Evolutionary conservation across 2,113 vertebrate species (phyloP).

Genomic region (Paralichthys olivaceus): DNA sequence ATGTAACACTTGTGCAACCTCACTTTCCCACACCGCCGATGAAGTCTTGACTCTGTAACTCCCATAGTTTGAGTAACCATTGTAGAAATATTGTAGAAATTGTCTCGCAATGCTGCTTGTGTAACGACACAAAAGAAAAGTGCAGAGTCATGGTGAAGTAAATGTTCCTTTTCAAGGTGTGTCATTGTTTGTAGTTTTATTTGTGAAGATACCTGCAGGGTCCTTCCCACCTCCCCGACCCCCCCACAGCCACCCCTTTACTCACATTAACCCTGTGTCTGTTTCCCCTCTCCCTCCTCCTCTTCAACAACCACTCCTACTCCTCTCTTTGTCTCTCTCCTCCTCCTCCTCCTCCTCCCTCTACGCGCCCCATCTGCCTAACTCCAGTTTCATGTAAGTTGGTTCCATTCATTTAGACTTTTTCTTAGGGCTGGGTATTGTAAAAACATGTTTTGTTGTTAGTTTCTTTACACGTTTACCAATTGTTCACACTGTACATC

Average conservation of each 20-base stretch:
- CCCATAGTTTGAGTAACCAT: background rate
- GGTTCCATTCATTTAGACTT: slow-evolving; percentile 83
- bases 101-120: background rate
- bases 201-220: slow-evolving; percentile 35
- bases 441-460: slow-evolving; percentile 12
- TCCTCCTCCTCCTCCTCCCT: slow-evolving; percentile 86
- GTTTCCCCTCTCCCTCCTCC: slow-evolving; percentile 87
- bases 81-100: slow-evolving; percentile 5
- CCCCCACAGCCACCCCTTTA: slow-evolving; percentile 80
- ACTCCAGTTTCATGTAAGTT: slow-evolving; percentile 99
- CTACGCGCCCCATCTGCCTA: slow-evolving; percentile 91
- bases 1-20: slow-evolving; percentile 32
- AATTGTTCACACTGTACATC: background rate
- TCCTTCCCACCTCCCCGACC: slow-evolving; percentile 47
- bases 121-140: background rate
- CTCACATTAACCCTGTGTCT: slow-evolving; percentile 92
- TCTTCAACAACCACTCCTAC: slow-evolving; percentile 82
- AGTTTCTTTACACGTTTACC: background rate
- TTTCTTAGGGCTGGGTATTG: slow-evolving; percentile 61
- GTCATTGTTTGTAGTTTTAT: slow-evolving; percentile 52
- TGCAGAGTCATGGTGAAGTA: background rate
- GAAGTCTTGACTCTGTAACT: slow-evolving; percentile 11
- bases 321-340: slow-evolving; percentile 87
- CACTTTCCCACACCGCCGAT: background rate
- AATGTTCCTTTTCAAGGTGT: slow-evolving; percentile 44